These are phyloP conservation scores for Drepana falcataria DNA, from an alignment of 2,888 invertebrate species.

Conservation along the genomic window DNA sequence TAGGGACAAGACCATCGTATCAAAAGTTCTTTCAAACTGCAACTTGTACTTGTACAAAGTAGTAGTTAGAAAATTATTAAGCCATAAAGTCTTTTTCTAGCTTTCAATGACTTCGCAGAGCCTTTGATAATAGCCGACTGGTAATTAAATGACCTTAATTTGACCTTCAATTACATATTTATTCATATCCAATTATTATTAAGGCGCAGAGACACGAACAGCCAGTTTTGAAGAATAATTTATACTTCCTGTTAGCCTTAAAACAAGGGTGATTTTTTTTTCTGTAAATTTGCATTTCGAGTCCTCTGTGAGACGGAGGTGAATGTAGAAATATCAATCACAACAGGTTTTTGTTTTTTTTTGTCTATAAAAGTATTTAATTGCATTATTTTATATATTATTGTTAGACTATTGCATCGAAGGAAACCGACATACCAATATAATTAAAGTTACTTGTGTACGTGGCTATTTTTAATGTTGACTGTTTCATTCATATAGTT, in stretches of 20 bases:
- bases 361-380: too few species aligned
- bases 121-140: neutral
- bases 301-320: neutral
- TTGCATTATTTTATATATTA: too few species aligned
- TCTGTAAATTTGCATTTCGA: neutral
- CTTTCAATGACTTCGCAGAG: neutral
- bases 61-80: too few species aligned
- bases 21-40: too few species aligned
- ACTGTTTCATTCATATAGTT: too few species aligned
- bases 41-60: too few species aligned
- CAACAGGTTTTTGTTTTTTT: neutral
- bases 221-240: constrained; percentile 13
- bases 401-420: too few species aligned
- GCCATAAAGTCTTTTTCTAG: too few species aligned
- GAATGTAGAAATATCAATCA: neutral
- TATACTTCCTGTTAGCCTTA: constrained; percentile 31
- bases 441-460: too few species aligned
- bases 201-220: neutral
- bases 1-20: too few species aligned
- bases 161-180: constrained; percentile 8
- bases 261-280: neutral
- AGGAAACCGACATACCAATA: too few species aligned
- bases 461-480: too few species aligned
- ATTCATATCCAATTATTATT: constrained; percentile 9
- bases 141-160: constrained; percentile 1